Evolutionary conservation across 2,888 invertebrate genomes (phyloP), one percentile per base, ranked within the genome.

Genomic region (Mythimna ferrago): DNA sequence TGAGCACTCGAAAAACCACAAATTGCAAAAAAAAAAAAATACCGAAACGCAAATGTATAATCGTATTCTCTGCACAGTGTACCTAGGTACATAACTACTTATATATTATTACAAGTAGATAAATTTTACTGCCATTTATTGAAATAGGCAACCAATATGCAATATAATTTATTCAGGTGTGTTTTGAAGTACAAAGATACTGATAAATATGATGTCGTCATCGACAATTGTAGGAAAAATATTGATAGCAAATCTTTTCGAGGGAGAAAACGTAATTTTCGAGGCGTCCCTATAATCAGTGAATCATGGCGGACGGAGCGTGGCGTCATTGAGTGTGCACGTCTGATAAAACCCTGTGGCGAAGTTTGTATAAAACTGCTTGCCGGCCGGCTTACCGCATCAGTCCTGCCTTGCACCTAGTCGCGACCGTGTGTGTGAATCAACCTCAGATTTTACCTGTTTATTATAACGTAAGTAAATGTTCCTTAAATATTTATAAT

Each of bases 291-390:
- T 71, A 26, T 66, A 69, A 75, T 76, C 67, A 73, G 62, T 85
- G 79, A 86, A 57, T 85, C 87, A 83, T 70, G 32, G 57, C 57
- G 53, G 44, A 11, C 38, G 38, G n/a, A 19, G 41, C 19, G 19
- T 58, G 51, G 66, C 76, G 76, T 76, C 61, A 76, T 38, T 69
- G 38, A 51, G 38, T 73, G 67, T 51, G 63, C 57, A 67, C 60
- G 74, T 71, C 61, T 73, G 85, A 85, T 80, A 80, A 73, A 78
- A 62, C 71, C 32, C 38, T 72, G 53, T 61, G 41, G 66, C 74
- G 62, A 65, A 80, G 44, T 75, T 71, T 54, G 70, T 87, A 86
- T 87, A 86, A 73, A 86, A 80, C 66, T 56, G 74, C 64, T 77
- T 58, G 51, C 64, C 65, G 65, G 73, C 72, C 74, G 69, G 64